Evolutionary conservation across 1,140 invertebrate species (phyloP), one percentile per base, ranked within the genome.

Genomic region (Procambarus virginalis): DNA sequence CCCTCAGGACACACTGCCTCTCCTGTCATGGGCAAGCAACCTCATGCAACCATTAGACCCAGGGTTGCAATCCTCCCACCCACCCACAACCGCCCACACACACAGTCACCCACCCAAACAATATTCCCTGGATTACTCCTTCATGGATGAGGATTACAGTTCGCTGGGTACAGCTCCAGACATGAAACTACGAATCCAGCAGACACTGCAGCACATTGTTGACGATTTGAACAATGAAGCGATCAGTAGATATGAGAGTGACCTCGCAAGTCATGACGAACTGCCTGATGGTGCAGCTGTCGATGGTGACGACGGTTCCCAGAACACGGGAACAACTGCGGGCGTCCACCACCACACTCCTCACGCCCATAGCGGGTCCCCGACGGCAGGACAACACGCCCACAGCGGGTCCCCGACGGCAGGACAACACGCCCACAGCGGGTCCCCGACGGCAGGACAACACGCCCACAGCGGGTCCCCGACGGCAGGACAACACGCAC

Each of bases 141-240:
- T 82, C 22, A 60, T 82, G 58, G 80, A 82, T 20, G 68, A 73
- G n/a, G 80, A 82, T 64, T 82, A 80, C 51, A 34, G 5, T 51
- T 46, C 51, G 10, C 14, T 12, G 8, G 80, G 6, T 3, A 55
- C 46, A 20, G 68, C 55, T 9, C n/a, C 6, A 8, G 1, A 34
- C 22, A 17, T 17, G 12, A 20, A 64, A 0, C 14, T 73, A 4
- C 68, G 20, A 9, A 3, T 12, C 20, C 64, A 68, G 17, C 68
- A 73, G 22, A 73, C 68, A 20, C 5, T 34, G 6, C n/a, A 73
- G 6, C n/a, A 73, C 8, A 73, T 73, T 34, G 8, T 73, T 34
- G 20, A 22, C 20, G 68, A 73, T 34, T 22, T 73, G 3, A 73
- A 6, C 22, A 6, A 17, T 64, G 9, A 14, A 14, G 20, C 17